These are phyloP conservation scores for Drosophila colorata DNA, from an alignment of 2,888 invertebrate species.

Conservation along the genomic window DNA sequence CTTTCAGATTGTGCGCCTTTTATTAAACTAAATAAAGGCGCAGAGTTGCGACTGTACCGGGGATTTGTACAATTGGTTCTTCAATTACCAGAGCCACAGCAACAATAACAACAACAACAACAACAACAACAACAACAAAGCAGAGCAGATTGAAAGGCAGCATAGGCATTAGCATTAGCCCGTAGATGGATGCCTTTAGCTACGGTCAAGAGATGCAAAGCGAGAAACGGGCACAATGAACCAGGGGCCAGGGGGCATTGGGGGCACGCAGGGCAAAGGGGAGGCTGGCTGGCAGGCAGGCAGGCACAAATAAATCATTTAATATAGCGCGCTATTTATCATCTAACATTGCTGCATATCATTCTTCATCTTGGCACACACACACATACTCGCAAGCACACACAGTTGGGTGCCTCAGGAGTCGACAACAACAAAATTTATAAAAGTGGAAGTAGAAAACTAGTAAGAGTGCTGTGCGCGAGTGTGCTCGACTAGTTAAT, in stretches of 20 bases:
- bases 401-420: constrained; percentile 73
- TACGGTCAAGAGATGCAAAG: constrained; percentile 52
- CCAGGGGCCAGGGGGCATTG: constrained; percentile 36
- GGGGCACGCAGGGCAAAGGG: constrained; percentile 4
- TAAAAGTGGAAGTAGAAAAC: constrained; percentile 52
- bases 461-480: constrained; percentile 9
- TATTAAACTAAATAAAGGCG: constrained; percentile 41
- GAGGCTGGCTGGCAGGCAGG: constrained; percentile 8
- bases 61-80: constrained; percentile 60
- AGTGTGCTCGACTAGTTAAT: not conserved
- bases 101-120: constrained; percentile 34
- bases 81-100: constrained; percentile 47
- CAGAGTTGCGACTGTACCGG: constrained; percentile 48
- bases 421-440: constrained; percentile 40
- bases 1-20: constrained; percentile 27
- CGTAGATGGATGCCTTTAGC: constrained; percentile 46
- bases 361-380: constrained; percentile 68
- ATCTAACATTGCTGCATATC: constrained; percentile 75
- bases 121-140: constrained; percentile 25
- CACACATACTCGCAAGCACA: constrained; percentile 22
- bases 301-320: constrained; percentile 73
- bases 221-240: constrained; percentile 64
- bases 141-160: constrained; percentile 47
- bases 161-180: constrained; percentile 56
- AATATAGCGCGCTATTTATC: constrained; percentile 81